Evolutionary conservation across 2,888 invertebrate genomes (phyloP).

Genomic region (Cerceris rybyensis): DNA sequence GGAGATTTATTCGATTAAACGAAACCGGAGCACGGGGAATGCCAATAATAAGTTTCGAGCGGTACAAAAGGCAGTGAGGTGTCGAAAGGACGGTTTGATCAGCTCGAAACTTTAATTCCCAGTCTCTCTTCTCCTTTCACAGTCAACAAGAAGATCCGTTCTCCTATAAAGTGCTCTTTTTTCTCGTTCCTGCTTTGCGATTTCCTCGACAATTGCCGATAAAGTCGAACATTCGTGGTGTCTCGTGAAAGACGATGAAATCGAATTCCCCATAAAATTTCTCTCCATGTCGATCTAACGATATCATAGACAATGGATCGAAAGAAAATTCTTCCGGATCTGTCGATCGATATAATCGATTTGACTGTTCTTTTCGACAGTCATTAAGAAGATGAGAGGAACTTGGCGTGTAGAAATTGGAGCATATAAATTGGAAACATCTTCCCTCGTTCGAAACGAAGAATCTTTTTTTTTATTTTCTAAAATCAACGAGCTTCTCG

Average conservation of each 20-base stretch:
- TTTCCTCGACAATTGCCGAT: constrained; percentile 26
- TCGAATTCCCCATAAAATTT: constrained; percentile 17
- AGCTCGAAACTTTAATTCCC: constrained; percentile 51
- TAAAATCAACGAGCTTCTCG: not conserved
- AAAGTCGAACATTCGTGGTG: constrained; percentile 31
- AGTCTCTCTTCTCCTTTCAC: constrained; percentile 9
- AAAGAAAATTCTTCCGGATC: too few relatives aligned
- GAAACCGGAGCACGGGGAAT: not conserved
- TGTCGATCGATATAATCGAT: too few relatives aligned
- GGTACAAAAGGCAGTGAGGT: not conserved
- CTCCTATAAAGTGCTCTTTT: constrained; percentile 15
- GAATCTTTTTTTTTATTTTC: not conserved
- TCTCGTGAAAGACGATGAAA: constrained; percentile 19
- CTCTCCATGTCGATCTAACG: constrained; percentile 11
- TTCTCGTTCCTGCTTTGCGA: constrained; percentile 15
- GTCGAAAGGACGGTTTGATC: constrained; percentile 35
- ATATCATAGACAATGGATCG: not conserved
- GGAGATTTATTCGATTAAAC: not conserved
- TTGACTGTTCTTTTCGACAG: too few relatives aligned
- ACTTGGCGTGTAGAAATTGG: too few relatives aligned
- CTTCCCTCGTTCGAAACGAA: not conserved
- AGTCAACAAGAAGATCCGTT: constrained; percentile 34
- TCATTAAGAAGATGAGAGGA: too few relatives aligned
- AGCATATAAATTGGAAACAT: too few relatives aligned
- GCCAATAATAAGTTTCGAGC: constrained; percentile 17